A percentile compares a stretch with the other conserved stretches of the same genome.
phyloP scores from a whole-genome alignment of 2,113 vertebrate genomes.

The Thalassoma bifasciatum region DNA sequence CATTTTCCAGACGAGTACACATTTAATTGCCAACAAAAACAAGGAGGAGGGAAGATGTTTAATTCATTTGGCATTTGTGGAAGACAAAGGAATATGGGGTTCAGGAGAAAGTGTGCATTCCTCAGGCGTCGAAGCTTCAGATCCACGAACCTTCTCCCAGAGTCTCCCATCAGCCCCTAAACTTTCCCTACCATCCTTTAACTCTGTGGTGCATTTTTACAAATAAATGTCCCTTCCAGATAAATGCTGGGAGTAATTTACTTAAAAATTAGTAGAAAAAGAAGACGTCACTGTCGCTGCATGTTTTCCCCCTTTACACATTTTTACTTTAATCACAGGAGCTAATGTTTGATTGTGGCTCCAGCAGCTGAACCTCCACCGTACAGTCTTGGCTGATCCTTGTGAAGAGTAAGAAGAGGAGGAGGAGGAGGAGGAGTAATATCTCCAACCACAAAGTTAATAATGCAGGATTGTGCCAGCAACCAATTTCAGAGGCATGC shows the following conservation, averaged over 20 bases:
- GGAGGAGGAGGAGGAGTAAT: background rate
- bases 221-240: too few species aligned
- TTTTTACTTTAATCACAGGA: constrained; percentile 54
- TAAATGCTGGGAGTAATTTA: too few species aligned
- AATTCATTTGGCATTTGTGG: constrained; percentile 33
- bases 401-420: constrained; percentile 20
- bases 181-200: constrained; percentile 22
- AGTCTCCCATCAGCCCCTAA: constrained; percentile 13
- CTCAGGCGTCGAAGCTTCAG: constrained; percentile 5
- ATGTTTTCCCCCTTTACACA: too few species aligned
- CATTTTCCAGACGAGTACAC: background rate
- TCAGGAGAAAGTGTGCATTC: background rate
- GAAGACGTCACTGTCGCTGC: too few species aligned
- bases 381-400: constrained; percentile 8
- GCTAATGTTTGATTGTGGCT: constrained; percentile 39
- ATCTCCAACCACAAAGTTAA: constrained; percentile 50
- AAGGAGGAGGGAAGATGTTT: constrained; percentile 8
- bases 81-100: constrained; percentile 3
- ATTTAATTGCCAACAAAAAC: constrained; percentile 27
- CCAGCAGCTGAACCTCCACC: constrained; percentile 36
- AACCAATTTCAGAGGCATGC: constrained; percentile 47
- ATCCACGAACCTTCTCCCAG: constrained; percentile 18
- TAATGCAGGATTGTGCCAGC: constrained; percentile 36
- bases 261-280: too few species aligned
- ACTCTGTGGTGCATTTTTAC: too few species aligned